Evolutionary conservation across 30 jellyfish, hydroid and myxozoan species (phyloP), one percentile per base, ranked within the genome.

Genomic region (Hydra vulgaris): DNA sequence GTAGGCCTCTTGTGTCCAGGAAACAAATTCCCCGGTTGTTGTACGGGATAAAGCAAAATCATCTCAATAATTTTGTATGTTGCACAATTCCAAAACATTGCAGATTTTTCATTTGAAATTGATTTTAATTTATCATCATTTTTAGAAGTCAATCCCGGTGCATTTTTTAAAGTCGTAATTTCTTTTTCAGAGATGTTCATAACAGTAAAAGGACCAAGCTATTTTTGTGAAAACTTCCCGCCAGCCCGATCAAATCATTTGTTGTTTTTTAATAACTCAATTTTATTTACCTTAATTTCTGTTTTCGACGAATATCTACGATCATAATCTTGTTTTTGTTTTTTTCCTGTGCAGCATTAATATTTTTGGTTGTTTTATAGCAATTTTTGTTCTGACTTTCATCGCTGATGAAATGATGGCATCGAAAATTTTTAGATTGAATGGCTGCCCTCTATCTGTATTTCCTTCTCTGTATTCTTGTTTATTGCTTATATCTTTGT

Each of bases 41-140:
- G 23, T 26, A 74, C 8, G 21, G 82, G 79, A 19, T 15, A 15
- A 16, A 74, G 69, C 78, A 74, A 25, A n/a, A 74, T 74, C 82
- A 74, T 74, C 21, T 74, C 82, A 25, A 74, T 8, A 74, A 74
- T 25, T 18, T 74, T 79, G 21, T 74, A 77, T 17, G 82, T 77
- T 8, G 77, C 82, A 25, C n/a, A 15, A 17, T 56, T n/a, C 71
- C 71, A 56, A 56, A 56, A 56, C 17, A 17, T 56, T 56, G 17
- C 71, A 17, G 71, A 17, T 56, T 17, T 56, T 56, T 68, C 75
- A 23, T 23, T 68, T n/a, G 25, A 23, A 3, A n/a, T 68, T 20
- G 75, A 20, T 68, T 20, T 68, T n/a, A 8, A 68, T 68, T 20
- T n/a, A 68, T 68, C 7, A 68, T 68, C 75, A 1, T 68, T 68